Conservation (phyloP, 2,888 invertebrate genomes). For the Diachrysia chrysitis region DNA sequence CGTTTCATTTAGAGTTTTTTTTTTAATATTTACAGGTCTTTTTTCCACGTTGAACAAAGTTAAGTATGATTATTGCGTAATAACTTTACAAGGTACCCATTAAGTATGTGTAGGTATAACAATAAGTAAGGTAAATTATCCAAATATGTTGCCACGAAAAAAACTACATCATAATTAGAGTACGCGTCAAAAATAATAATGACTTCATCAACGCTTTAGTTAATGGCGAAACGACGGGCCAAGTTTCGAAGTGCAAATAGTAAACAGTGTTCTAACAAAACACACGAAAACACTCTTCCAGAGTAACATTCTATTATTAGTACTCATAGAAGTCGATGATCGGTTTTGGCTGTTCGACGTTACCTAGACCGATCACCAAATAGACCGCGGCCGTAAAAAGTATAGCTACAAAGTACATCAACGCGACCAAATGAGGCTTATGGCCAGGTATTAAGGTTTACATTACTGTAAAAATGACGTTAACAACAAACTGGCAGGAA, state of each 20-base stretch:
- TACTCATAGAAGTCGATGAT: constrained; percentile 69
- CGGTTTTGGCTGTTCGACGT: constrained; percentile 71
- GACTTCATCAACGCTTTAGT: constrained; percentile 58
- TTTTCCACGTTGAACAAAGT: too few relatives aligned
- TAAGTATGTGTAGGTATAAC: too few relatives aligned
- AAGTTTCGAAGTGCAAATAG: constrained; percentile 56
- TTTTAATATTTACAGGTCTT: too few relatives aligned
- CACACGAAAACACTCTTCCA: constrained; percentile 35
- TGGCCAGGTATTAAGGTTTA: constrained; percentile 61
- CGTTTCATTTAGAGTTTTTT: too few relatives aligned
- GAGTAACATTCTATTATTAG: constrained; percentile 59
- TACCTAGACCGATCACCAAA: constrained; percentile 75
- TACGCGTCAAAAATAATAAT: constrained; percentile 29
- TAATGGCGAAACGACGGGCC: constrained; percentile 42
- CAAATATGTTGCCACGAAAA: neutral
- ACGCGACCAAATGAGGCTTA: constrained; percentile 55
- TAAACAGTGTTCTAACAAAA: constrained; percentile 46
- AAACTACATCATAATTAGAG: constrained; percentile 1
- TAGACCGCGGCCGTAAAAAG: constrained; percentile 71
- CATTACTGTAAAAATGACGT: constrained; percentile 56
- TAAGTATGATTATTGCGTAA: too few relatives aligned
- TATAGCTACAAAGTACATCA: constrained; percentile 56
- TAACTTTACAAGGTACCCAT: too few relatives aligned
- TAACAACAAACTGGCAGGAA: constrained; percentile 75
- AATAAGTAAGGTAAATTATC: neutral